Conservation (phyloP, 2,888 invertebrate species). For the Tipula confusa region DNA sequence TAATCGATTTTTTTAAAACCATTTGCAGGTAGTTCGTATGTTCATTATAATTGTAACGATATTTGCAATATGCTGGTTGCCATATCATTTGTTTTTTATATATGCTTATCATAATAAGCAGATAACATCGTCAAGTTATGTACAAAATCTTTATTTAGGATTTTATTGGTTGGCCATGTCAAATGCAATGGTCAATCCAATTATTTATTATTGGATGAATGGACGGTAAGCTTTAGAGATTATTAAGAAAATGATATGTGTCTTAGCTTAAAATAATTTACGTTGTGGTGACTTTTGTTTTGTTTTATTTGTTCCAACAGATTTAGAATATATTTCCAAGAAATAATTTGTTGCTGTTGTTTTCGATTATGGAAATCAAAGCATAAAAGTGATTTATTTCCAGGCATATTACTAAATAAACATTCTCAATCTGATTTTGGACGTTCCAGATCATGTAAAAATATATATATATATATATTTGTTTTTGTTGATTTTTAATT, state of each 20-base stretch:
- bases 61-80: conserved; percentile 85
- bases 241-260: not conserved
- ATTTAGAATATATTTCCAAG: conserved; percentile 66
- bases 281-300: not conserved
- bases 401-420: conserved; percentile 32
- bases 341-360: conserved; percentile 63
- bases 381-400: conserved; percentile 21
- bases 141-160: conserved; percentile 78
- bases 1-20: not conserved
- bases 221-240: conserved; percentile 58
- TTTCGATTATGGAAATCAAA: conserved; percentile 37
- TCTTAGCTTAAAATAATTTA: not conserved
- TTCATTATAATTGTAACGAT: conserved; percentile 81
- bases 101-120: conserved; percentile 60
- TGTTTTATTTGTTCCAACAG: conserved; percentile 52
- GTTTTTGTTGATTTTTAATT: no score
- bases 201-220: conserved; percentile 93
- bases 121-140: conserved; percentile 66
- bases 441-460: conserved; percentile 33
- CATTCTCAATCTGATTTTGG: conserved; percentile 32
- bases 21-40: conserved; percentile 76
- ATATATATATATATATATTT: not conserved
- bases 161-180: conserved; percentile 93
- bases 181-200: conserved; percentile 87
- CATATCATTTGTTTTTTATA: conserved; percentile 83